These are phyloP conservation scores for Falcunculus frontatus DNA, from an alignment of 2,113 vertebrate species.

Conservation along the genomic window DNA sequence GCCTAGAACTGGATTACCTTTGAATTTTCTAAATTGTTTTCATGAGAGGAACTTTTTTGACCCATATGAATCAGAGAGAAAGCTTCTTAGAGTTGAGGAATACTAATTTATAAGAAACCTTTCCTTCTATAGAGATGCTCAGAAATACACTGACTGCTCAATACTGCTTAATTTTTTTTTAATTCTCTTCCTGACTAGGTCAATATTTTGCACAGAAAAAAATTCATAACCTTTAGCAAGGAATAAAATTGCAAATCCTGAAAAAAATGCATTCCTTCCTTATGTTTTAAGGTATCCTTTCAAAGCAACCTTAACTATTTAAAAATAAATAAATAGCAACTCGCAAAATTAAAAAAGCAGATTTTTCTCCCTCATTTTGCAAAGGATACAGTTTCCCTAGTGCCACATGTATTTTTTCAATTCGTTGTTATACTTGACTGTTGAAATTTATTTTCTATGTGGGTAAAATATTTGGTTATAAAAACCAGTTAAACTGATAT, in stretches of 20 bases:
- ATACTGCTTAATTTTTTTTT: not conserved
- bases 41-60: constrained; percentile 7
- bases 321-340: not conserved
- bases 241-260: not conserved
- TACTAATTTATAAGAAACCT: not conserved
- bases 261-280: not conserved
- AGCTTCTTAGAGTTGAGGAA: not conserved
- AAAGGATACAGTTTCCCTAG: not conserved
- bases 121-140: not conserved
- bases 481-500: not conserved
- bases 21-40: constrained; percentile 47
- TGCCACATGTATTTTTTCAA: not conserved
- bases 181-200: not conserved
- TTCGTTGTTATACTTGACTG: not conserved
- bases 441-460: not conserved
- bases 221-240: not conserved
- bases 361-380: not conserved
- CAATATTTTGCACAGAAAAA: not conserved
- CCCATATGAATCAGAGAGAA: constrained; percentile 1
- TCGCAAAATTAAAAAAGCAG: not conserved
- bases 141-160: not conserved
- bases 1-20: constrained; percentile 55
- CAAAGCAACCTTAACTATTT: not conserved
- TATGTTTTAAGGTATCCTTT: not conserved
- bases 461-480: not conserved